These are phyloP conservation scores for Proisotoma minuta DNA, from an alignment of 2,888 invertebrate genomes.

Conservation along the genomic window DNA sequence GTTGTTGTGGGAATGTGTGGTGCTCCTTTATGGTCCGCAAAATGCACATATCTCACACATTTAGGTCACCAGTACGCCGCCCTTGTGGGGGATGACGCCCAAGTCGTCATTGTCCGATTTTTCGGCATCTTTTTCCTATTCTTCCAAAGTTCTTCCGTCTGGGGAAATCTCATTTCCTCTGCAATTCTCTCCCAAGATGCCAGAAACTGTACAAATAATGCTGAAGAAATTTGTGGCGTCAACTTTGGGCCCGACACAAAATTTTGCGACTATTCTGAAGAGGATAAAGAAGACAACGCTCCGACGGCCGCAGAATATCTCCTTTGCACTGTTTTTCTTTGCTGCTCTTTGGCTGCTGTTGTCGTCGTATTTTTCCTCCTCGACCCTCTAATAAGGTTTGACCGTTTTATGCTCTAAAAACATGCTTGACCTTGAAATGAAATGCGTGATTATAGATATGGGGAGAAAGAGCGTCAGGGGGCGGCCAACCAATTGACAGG, in stretches of 20 bases:
- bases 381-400: conserved; percentile 81
- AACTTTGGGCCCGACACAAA: conserved; percentile 29
- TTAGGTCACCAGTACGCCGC: conserved; percentile 83
- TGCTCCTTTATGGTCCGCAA: conserved; percentile 93
- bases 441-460: conserved; percentile 60
- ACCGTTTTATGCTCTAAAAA: too few relatives aligned
- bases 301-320: conserved; percentile 56
- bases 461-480: conserved; percentile 75
- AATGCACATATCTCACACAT: conserved; percentile 86
- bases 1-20: conserved; percentile 91
- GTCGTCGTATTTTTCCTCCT: conserved; percentile 80
- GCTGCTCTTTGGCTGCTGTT: conserved; percentile 78
- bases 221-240: conserved; percentile 21
- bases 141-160: conserved; percentile 92
- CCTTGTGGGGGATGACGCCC: conserved; percentile 76
- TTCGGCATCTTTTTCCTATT: conserved; percentile 95
- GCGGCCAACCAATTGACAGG: conserved; percentile 59
- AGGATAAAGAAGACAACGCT: neutral
- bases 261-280: conserved; percentile 11
- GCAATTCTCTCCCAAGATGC: conserved; percentile 74
- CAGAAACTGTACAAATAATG: conserved; percentile 52
- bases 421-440: neutral
- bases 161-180: conserved; percentile 95
- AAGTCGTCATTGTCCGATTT: conserved; percentile 91
- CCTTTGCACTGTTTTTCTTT: conserved; percentile 81